Evolutionary conservation across 2,888 invertebrate genomes (phyloP).

Genomic region (Eupithecia dodoneata): DNA sequence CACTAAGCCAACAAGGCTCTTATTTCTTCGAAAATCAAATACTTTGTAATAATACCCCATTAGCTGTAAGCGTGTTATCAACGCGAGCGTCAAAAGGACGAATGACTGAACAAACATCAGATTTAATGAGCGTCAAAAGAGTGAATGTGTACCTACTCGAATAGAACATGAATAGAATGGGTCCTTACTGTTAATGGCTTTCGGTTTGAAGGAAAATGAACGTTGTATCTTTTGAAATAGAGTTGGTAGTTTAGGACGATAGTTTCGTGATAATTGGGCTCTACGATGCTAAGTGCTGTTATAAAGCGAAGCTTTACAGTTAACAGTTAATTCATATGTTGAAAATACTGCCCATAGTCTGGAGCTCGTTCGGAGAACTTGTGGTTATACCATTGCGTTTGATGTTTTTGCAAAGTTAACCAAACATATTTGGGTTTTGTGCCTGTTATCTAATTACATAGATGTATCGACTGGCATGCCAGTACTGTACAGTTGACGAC

Average conservation of each 20-base stretch:
- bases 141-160: conserved; percentile 11
- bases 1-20: background rate
- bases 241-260: background rate
- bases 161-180: conserved; percentile 7
- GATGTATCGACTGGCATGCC: background rate
- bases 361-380: background rate
- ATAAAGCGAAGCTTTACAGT: background rate
- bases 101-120: conserved; percentile 14
- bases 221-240: background rate
- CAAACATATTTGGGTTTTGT: background rate
- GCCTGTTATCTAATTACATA: background rate
- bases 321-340: background rate
- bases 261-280: conserved; percentile 10
- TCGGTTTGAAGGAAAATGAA: background rate
- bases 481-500: background rate
- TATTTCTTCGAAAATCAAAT: background rate
- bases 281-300: background rate
- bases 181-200: conserved; percentile 3
- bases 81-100: conserved; percentile 6
- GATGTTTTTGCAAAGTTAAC: background rate
- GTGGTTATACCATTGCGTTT: background rate
- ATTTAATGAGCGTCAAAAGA: conserved; percentile 19
- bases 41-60: conserved; percentile 5
- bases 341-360: background rate
- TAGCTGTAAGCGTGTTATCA: background rate